These are phyloP conservation scores for Drosophila siamana DNA, from an alignment of 2,888 invertebrate genomes.

Conservation along the genomic window DNA sequence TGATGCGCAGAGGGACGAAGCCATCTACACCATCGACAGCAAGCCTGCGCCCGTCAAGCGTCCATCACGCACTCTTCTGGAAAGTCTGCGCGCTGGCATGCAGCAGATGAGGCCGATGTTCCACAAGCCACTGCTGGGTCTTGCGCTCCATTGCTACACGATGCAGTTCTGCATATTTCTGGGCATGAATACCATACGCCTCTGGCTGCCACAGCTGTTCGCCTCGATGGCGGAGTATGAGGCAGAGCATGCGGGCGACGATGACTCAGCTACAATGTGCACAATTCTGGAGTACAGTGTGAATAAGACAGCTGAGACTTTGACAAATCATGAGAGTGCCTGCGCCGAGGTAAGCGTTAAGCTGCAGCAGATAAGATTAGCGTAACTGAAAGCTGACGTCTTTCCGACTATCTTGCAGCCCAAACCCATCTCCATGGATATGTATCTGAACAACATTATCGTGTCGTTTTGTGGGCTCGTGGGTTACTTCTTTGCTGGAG, in stretches of 20 bases:
- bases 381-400: slow-evolving; percentile 10
- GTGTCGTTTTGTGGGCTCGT: slow-evolving; percentile 88
- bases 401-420: slow-evolving; percentile 68
- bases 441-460: slow-evolving; percentile 90
- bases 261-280: slow-evolving; percentile 77
- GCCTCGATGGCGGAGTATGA: slow-evolving; percentile 88
- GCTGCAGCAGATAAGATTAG: slow-evolving; percentile 21
- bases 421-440: slow-evolving; percentile 86
- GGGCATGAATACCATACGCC: slow-evolving; percentile 91
- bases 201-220: slow-evolving; percentile 95
- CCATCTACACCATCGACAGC: slow-evolving; percentile 74
- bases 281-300: slow-evolving; percentile 83
- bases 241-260: slow-evolving; percentile 61
- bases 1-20: slow-evolving; percentile 54
- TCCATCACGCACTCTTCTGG: slow-evolving; percentile 54
- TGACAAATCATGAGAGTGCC: slow-evolving; percentile 55
- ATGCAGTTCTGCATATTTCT: slow-evolving; percentile 89
- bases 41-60: slow-evolving; percentile 23
- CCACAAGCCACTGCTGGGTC: slow-evolving; percentile 87
- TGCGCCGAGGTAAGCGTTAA: slow-evolving; percentile 82
- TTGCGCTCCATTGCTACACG: slow-evolving; percentile 88
- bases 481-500: slow-evolving; percentile 88
- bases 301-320: slow-evolving; percentile 77
- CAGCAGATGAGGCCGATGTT: slow-evolving; percentile 89
- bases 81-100: slow-evolving; percentile 87